These are phyloP conservation scores for Hylomyscus alleni DNA, from an alignment of 2,797 vertebrate species.

Conservation along the genomic window DNA sequence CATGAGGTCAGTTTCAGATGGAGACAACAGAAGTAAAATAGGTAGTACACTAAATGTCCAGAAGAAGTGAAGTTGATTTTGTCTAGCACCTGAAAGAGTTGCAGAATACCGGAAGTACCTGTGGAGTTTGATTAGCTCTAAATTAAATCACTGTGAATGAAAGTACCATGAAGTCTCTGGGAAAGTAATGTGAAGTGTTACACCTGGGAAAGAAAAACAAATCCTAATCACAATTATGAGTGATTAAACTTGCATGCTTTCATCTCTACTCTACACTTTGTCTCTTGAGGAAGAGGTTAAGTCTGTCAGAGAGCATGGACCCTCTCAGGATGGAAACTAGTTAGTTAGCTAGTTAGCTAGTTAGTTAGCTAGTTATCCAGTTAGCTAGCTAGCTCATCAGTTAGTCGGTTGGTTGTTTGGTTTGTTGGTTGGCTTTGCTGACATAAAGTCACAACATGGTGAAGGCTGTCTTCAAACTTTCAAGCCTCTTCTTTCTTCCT, in stretches of 20 bases:
- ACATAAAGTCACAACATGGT: not conserved
- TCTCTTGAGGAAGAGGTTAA: not conserved
- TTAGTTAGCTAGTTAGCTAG: not conserved
- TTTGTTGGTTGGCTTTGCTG: not conserved
- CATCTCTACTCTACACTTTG: not conserved
- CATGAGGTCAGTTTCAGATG: constrained; percentile 54
- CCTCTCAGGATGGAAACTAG: not conserved
- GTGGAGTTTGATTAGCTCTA: not conserved
- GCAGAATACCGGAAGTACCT: not conserved
- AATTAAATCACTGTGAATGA: constrained; percentile 7
- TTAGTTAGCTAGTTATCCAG: not conserved
- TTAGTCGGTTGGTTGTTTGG: not conserved
- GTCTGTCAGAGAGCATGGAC: not conserved
- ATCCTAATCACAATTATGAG: not conserved
- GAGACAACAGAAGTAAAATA: constrained; percentile 51
- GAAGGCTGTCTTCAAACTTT: not conserved
- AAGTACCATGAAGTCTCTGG: not conserved
- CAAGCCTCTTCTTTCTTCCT: not conserved
- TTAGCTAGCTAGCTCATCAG: not conserved
- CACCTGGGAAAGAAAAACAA: not conserved
- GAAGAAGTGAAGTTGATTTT: constrained; percentile 3
- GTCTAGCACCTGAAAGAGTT: not conserved
- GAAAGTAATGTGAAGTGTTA: not conserved
- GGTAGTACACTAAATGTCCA: constrained; percentile 24
- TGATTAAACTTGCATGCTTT: not conserved